A percentile compares a stretch with the other conserved stretches of the same genome.
These are phyloP conservation scores for Bhutanitis thaidina DNA, from an alignment of 2,888 invertebrate species.

Conservation along the genomic window DNA sequence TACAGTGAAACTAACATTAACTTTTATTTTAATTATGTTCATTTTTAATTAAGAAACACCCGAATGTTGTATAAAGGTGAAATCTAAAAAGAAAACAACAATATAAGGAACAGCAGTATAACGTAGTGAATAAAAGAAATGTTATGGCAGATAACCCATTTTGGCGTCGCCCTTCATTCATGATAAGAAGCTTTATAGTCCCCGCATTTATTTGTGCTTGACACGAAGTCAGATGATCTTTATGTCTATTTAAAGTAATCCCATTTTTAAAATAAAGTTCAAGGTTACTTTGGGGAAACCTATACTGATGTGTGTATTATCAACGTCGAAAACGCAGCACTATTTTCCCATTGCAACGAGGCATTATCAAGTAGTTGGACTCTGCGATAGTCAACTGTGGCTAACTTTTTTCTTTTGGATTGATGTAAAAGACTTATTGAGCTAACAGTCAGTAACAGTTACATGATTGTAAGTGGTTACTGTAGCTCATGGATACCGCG, in stretches of 20 bases:
- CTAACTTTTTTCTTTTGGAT: too few species aligned
- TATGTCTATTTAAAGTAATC: conserved; percentile 39
- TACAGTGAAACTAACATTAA: neutral
- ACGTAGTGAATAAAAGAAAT: conserved; percentile 39
- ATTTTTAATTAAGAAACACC: conserved; percentile 10
- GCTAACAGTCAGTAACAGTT: too few species aligned
- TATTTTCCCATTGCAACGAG: too few species aligned
- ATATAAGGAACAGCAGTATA: conserved; percentile 25
- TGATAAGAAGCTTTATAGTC: conserved; percentile 63
- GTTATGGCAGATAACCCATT: conserved; percentile 50
- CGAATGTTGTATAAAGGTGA: conserved; percentile 17
- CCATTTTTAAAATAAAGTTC: neutral
- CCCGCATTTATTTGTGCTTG: conserved; percentile 62
- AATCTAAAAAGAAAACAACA: conserved; percentile 14
- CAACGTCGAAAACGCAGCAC: too few species aligned
- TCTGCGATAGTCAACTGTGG: too few species aligned
- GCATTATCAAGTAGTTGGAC: too few species aligned
- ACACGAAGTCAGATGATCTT: conserved; percentile 57
- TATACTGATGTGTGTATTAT: too few species aligned
- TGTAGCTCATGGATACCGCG: too few species aligned
- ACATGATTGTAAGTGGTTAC: too few species aligned
- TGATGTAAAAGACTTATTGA: too few species aligned
- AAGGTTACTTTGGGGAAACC: too few species aligned
- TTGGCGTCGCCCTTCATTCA: conserved; percentile 40
- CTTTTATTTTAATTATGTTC: neutral